These are phyloP conservation scores for Musca vetustissima DNA, from an alignment of 1,140 invertebrate species.

Conservation along the genomic window DNA sequence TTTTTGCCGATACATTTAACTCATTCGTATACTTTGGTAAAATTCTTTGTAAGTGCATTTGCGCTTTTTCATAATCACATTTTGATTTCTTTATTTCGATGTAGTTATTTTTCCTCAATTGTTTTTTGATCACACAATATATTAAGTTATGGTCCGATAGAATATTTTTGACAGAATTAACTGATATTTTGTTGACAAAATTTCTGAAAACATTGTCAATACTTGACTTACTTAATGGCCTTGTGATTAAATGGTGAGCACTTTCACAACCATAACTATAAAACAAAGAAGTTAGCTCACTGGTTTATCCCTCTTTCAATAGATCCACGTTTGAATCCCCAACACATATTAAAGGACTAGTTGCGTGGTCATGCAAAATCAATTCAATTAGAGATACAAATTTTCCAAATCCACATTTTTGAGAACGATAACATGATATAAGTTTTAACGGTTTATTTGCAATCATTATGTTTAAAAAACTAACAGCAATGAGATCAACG, in stretches of 20 bases:
- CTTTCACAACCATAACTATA: not conserved
- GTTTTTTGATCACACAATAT: not conserved
- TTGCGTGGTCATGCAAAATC: not conserved
- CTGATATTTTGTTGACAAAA: not conserved
- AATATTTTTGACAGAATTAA: not conserved
- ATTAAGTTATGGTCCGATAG: not conserved
- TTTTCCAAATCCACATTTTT: no score
- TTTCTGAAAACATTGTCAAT: not conserved
- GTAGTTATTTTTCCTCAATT: not conserved
- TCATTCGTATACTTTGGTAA: no score
- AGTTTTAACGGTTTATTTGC: no score
- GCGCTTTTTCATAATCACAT: not conserved
- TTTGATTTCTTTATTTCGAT: not conserved
- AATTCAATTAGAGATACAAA: no score
- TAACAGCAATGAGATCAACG: no score
- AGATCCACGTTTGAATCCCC: not conserved
- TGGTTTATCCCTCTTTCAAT: not conserved
- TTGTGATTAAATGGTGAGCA: not conserved
- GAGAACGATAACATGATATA: no score
- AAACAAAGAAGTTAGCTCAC: not conserved
- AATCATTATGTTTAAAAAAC: no score
- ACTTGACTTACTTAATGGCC: not conserved
- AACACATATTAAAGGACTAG: not conserved
- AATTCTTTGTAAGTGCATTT: not conserved
- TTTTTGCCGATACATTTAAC: no score